phyloP scores from a whole-genome alignment of 2,113 vertebrate species.

The Silurus asotus region DNA sequence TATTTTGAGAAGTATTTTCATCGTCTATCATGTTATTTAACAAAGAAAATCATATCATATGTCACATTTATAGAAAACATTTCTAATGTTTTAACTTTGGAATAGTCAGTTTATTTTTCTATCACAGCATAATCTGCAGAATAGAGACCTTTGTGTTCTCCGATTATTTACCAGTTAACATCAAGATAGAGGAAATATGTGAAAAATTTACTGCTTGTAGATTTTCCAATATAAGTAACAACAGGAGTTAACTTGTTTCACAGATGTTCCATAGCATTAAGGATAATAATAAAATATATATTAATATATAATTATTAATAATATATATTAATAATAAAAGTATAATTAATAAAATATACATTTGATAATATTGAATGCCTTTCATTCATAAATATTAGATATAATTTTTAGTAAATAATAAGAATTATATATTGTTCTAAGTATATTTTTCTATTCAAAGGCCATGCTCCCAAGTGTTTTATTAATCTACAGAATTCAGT shows the following conservation, averaged over 20 bases:
- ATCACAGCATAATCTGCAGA: neutral
- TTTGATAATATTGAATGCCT: too few relatives aligned
- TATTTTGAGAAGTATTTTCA: neutral
- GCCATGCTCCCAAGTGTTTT: neutral
- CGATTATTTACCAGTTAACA: neutral
- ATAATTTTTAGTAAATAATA: too few relatives aligned
- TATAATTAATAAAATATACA: too few relatives aligned
- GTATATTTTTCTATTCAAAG: neutral
- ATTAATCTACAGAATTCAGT: neutral
- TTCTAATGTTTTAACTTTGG: neutral
- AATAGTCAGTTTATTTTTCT: neutral
- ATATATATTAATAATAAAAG: too few relatives aligned
- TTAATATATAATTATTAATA: too few relatives aligned
- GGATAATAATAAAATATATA: too few relatives aligned
- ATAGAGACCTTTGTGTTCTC: neutral
- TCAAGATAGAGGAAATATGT: neutral
- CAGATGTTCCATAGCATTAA: neutral
- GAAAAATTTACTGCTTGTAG: neutral
- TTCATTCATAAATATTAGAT: too few relatives aligned
- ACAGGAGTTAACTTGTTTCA: neutral
- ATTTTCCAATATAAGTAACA: neutral
- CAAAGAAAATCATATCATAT: neutral
- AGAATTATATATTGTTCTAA: too few relatives aligned
- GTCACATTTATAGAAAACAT: neutral
- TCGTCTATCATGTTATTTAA: too few relatives aligned